Percentiles rank a stretch among this genome's conserved stretches.
Evolutionary conservation across 2,888 invertebrate genomes (phyloP).

Genomic region (Lacanobia wlatinum): DNA sequence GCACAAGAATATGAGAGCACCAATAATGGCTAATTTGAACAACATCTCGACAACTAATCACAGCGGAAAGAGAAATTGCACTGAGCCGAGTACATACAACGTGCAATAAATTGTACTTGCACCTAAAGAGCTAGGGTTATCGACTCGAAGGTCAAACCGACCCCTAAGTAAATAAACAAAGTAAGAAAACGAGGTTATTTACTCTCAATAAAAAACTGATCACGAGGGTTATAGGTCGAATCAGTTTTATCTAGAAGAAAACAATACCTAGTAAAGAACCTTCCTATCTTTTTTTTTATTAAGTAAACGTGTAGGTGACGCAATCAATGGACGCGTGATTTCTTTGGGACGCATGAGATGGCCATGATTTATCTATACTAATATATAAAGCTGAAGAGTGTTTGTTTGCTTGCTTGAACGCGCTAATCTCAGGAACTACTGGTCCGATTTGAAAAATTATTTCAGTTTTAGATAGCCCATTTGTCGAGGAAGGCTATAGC

Average conservation of each 20-base stretch:
- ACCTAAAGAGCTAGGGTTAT: slow-evolving; percentile 53
- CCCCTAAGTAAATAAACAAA: slow-evolving; percentile 65
- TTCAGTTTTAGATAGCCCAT: too few relatives aligned
- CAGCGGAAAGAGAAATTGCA: slow-evolving; percentile 64
- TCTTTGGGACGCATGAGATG: slow-evolving; percentile 8
- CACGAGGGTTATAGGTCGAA: slow-evolving; percentile 59
- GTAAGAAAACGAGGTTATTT: slow-evolving; percentile 68
- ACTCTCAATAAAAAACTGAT: slow-evolving; percentile 68
- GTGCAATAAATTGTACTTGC: slow-evolving; percentile 43
- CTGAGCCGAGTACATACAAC: slow-evolving; percentile 61
- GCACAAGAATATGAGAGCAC: slow-evolving; percentile 82
- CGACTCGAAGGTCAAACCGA: slow-evolving; percentile 56
- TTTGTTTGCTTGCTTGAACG: too few relatives aligned
- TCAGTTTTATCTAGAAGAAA: slow-evolving; percentile 40
- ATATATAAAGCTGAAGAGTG: background rate
- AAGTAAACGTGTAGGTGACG: slow-evolving; percentile 18
- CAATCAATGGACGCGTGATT: slow-evolving; percentile 25
- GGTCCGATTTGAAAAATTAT: too few relatives aligned
- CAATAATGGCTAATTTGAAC: slow-evolving; percentile 83
- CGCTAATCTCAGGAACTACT: too few relatives aligned
- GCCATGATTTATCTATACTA: background rate
- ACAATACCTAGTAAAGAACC: slow-evolving; percentile 16
- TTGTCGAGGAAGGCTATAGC: too few relatives aligned
- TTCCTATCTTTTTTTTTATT: slow-evolving; percentile 19
- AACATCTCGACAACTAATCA: slow-evolving; percentile 77